Conservation (phyloP, 2,797 vertebrate species). For the Saguinus oedipus region DNA sequence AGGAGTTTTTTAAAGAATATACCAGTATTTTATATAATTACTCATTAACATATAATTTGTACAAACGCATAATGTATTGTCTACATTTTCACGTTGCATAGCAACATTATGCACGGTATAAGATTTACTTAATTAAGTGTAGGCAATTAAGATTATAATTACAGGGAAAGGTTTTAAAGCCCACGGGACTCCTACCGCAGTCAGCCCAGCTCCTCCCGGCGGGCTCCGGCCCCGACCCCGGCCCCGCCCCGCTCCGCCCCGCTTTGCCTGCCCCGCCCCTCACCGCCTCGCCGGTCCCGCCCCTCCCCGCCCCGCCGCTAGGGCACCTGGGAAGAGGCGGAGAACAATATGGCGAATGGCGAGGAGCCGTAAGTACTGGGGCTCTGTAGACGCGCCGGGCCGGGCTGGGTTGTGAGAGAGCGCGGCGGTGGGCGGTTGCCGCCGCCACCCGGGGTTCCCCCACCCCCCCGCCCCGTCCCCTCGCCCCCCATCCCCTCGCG, state of each 20-base stretch:
- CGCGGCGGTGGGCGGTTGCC: conserved; percentile 49
- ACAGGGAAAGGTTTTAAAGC: not conserved
- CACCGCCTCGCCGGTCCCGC: rapidly evolving
- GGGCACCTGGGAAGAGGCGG: conserved; percentile 71
- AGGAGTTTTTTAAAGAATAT: not conserved
- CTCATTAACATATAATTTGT: not conserved
- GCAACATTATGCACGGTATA: not conserved
- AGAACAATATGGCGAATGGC: conserved; percentile 96
- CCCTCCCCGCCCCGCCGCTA: not conserved
- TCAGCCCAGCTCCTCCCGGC: not conserved
- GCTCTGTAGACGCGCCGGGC: conserved; percentile 50
- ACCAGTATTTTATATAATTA: not conserved
- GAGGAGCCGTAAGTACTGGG: conserved; percentile 95
- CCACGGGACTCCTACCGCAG: rapidly evolving
- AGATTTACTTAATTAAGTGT: not conserved
- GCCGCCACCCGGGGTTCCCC: conserved; percentile 67
- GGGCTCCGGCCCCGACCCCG: not conserved
- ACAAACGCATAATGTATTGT: not conserved
- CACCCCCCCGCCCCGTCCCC: conserved; percentile 75
- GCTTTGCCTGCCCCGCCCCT: rapidly evolving
- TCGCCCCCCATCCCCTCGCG: conserved; percentile 73
- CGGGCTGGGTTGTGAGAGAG: conserved; percentile 70
- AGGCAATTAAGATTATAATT: conserved; percentile 45
- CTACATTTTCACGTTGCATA: not conserved
- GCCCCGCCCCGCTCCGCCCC: not conserved